Evolutionary conservation across 1,140 invertebrate genomes (phyloP).

Genomic region (Delia radicum): DNA sequence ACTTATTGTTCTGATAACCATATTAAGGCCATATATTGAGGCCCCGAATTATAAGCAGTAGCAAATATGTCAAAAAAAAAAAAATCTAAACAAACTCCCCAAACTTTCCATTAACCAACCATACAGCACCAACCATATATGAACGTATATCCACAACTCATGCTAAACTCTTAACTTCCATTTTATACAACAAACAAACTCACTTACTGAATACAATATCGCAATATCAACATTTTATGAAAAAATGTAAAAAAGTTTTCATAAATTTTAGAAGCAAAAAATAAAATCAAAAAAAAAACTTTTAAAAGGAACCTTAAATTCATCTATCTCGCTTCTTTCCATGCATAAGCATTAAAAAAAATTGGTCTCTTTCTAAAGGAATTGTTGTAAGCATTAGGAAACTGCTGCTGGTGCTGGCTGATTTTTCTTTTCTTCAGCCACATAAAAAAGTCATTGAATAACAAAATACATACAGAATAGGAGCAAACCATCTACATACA

Average conservation of each 20-base stretch:
- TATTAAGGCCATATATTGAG: too few species aligned
- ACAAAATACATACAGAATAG: not conserved
- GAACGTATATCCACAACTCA: too few species aligned
- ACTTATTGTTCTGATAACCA: too few species aligned
- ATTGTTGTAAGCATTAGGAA: too few species aligned
- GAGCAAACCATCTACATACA: not conserved
- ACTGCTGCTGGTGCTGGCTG: too few species aligned
- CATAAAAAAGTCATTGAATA: slow-evolving; percentile 7
- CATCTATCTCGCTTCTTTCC: not conserved
- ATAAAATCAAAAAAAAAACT: too few species aligned
- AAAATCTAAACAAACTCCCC: too few species aligned
- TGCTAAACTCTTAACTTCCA: not conserved
- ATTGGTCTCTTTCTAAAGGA: not conserved
- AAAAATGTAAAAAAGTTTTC: not conserved
- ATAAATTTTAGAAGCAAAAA: not conserved
- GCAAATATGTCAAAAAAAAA: too few species aligned
- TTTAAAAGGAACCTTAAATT: not conserved
- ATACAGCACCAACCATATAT: too few species aligned
- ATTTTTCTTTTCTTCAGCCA: not conserved
- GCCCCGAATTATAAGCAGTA: too few species aligned
- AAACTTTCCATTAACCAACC: too few species aligned
- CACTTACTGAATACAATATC: not conserved
- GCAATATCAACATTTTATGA: not conserved
- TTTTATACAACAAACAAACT: not conserved
- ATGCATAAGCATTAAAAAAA: not conserved